Conservation (phyloP, 2,888 invertebrate species). For the Deroplatys truncata region DNA sequence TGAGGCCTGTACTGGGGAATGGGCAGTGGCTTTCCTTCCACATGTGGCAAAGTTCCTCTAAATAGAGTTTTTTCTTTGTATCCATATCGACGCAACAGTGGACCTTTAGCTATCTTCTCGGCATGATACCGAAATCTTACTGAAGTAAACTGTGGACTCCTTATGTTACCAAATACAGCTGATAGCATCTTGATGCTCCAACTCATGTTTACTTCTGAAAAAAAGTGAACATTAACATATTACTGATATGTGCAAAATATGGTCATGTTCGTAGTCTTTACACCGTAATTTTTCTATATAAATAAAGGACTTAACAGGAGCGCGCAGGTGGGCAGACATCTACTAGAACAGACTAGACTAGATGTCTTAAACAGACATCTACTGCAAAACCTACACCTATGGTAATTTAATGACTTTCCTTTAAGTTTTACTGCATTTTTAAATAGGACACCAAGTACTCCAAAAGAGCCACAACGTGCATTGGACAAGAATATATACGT, state of each 20-base stretch:
- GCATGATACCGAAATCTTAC: conserved; percentile 59
- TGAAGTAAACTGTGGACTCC: conserved; percentile 43
- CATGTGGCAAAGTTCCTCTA: conserved; percentile 67
- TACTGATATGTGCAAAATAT: background rate
- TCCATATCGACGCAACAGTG: conserved; percentile 63
- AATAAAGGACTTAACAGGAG: too few species aligned
- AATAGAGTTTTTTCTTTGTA: conserved; percentile 63
- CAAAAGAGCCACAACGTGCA: too few species aligned
- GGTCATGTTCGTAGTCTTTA: too few species aligned
- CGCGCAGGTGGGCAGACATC: too few species aligned
- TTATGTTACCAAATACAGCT: background rate
- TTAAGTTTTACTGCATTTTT: too few species aligned
- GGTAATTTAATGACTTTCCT: too few species aligned
- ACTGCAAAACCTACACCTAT: too few species aligned
- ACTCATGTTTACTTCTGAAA: background rate
- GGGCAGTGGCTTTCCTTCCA: conserved; percentile 50
- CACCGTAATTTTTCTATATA: too few species aligned
- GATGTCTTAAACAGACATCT: too few species aligned
- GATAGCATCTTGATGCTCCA: background rate
- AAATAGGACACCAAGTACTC: too few species aligned
- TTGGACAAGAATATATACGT: background rate
- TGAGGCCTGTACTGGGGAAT: conserved; percentile 65
- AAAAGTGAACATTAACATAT: background rate
- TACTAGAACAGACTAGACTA: too few species aligned
- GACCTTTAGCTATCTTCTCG: conserved; percentile 55